Conservation (phyloP, 2,797 vertebrate genomes). For the Myoxocephalus aenaeus region DNA sequence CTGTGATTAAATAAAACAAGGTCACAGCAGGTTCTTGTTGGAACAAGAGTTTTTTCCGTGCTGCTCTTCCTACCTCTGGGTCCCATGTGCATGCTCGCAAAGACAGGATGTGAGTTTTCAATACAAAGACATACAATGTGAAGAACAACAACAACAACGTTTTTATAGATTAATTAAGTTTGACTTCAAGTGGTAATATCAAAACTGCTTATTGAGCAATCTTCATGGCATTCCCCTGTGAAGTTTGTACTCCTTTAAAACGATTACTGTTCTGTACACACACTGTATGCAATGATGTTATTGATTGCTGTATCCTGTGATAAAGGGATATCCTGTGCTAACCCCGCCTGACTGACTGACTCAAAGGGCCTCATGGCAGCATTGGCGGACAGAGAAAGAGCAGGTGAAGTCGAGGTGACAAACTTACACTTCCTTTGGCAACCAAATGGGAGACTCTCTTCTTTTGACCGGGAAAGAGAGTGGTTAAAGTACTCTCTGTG, state of each 20-base stretch:
- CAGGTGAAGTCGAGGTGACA: conserved; percentile 6
- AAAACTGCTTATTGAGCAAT: neutral
- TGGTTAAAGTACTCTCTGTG: conserved; percentile 85
- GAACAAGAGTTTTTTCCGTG: neutral
- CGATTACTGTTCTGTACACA: neutral
- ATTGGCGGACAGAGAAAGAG: neutral
- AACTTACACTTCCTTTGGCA: conserved; percentile 90
- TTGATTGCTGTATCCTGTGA: neutral
- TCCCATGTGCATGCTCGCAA: neutral
- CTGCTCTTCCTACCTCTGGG: neutral
- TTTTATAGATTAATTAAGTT: neutral
- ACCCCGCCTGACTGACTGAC: neutral
- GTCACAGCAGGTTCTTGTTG: neutral
- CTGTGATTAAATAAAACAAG: neutral
- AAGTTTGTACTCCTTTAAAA: neutral
- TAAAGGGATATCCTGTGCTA: neutral
- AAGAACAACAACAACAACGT: neutral
- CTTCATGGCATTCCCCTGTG: neutral
- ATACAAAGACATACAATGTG: neutral
- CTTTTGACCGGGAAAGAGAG: conserved; percentile 94
- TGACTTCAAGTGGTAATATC: neutral
- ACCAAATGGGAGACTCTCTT: conserved; percentile 94
- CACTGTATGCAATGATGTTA: neutral
- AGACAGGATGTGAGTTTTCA: neutral
- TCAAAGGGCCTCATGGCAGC: neutral